phyloP scores from a whole-genome alignment of 2,113 vertebrate species.

The Callopanchax toddi region DNA sequence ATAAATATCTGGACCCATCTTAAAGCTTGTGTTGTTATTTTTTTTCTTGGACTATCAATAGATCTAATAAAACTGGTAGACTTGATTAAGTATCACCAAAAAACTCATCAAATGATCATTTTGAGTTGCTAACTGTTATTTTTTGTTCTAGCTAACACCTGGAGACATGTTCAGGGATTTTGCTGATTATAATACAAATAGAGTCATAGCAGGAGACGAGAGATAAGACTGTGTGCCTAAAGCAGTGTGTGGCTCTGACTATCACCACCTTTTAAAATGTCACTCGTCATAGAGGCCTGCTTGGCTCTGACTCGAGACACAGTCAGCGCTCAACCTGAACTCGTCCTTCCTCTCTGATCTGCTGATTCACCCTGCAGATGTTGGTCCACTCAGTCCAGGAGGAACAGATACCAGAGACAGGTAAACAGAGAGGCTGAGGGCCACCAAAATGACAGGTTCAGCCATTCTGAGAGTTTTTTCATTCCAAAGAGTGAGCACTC shows the following conservation, averaged over 20 bases:
- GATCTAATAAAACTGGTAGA: background rate
- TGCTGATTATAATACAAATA: background rate
- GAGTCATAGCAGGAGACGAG: background rate
- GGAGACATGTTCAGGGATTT: background rate
- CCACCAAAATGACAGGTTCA: constrained; percentile 39
- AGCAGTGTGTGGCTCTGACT: constrained; percentile 37
- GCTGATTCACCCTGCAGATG: constrained; percentile 42
- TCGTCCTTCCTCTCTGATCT: constrained; percentile 35
- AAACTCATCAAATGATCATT: background rate
- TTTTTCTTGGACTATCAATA: too few relatives aligned
- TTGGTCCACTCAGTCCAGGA: constrained; percentile 5
- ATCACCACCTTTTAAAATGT: constrained; percentile 47
- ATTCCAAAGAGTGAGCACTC: constrained; percentile 34
- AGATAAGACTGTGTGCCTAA: constrained; percentile 7
- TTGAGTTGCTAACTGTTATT: background rate
- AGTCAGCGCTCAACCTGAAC: constrained; percentile 32
- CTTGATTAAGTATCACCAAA: background rate
- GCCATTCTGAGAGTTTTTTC: constrained; percentile 8
- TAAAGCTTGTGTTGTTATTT: too few relatives aligned
- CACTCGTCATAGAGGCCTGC: constrained; percentile 22
- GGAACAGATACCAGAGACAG: constrained; percentile 16
- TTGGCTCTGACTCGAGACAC: constrained; percentile 37
- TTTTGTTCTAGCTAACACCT: too few relatives aligned
- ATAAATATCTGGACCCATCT: too few relatives aligned
- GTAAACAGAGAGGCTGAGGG: constrained; percentile 36